Base-by-base conservation (phyloP, 1,140 invertebrate genomes). In the Aricia agestis region DNA sequence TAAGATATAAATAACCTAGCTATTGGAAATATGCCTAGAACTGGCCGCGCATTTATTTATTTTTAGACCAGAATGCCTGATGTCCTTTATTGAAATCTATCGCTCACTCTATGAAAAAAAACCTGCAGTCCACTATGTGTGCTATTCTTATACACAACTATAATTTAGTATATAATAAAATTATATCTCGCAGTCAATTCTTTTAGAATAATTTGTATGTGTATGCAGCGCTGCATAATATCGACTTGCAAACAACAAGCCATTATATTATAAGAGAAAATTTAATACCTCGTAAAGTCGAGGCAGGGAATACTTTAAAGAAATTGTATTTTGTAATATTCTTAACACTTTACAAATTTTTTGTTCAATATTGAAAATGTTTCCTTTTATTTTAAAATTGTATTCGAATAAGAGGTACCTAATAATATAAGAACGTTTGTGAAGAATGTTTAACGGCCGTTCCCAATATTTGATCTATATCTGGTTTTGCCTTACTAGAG, bases 191-290 rank as follows among this genome's bases (percentile, higher is more conserved):
- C 9, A 18, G 17, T 19, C 11, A 63, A 63, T 63, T 18, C 17
- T 15, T 31, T 32, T 66, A 66, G 0, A 32, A 32, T 31, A 66
- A 41, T 19, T 66, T n/a, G 19, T 63, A 19, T 25, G 59, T 19
- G 59, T 18, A 63, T 63, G 25, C 59, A 63, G 59, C 59, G 25
- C 59, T 18, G 17, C 17, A 63, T 19, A 63, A 19, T 19, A 63
- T 63, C 59, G 17, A 63, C 17, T 18, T 63, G 59, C n/a, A 18
- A 63, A 19, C 25, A 63, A 63, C 45, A 15, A 13, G 45, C 45
- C 13, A 63, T 63, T 13, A 41, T n/a, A 17, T 6, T n/a, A 17
- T 6, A 13, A 66, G 15, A 36, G n/a, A 41, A 17, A 9, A 31
- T 10, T n/a, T 25, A 25, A 66, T 25, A 41, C 58, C 72, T 68